phyloP scores from a whole-genome alignment of 2,888 invertebrate genomes.

The Rutpela maculata region DNA sequence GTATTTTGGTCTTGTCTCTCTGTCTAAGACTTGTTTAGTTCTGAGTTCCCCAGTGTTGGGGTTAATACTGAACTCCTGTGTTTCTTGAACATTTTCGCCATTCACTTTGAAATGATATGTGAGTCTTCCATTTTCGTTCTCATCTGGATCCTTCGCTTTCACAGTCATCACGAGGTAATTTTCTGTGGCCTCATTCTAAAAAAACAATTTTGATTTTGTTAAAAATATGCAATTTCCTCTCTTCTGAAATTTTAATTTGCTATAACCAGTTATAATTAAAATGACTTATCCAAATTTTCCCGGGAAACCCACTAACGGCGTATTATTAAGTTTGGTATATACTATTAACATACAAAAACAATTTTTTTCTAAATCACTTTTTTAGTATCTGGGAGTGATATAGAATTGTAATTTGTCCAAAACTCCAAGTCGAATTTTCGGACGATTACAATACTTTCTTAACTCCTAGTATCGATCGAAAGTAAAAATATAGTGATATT shows the following conservation, averaged over 20 bases:
- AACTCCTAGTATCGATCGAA: too few relatives aligned
- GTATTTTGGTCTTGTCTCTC: slow-evolving; percentile 83
- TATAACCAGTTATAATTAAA: not conserved
- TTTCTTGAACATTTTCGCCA: slow-evolving; percentile 82
- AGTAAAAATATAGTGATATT: too few relatives aligned
- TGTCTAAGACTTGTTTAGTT: slow-evolving; percentile 86
- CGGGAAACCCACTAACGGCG: too few relatives aligned
- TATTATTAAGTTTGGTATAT: too few relatives aligned
- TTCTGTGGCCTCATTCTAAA: slow-evolving; percentile 83
- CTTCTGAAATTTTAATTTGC: not conserved
- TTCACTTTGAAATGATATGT: slow-evolving; percentile 89
- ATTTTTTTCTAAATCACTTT: too few relatives aligned
- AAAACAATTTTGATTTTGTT: slow-evolving; percentile 43
- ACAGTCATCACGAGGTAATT: slow-evolving; percentile 88
- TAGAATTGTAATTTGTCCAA: too few relatives aligned
- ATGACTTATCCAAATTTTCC: too few relatives aligned
- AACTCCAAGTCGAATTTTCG: too few relatives aligned
- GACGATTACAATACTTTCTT: too few relatives aligned
- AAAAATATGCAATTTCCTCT: slow-evolving; percentile 19
- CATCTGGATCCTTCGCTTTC: slow-evolving; percentile 87
- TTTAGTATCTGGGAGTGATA: too few relatives aligned
- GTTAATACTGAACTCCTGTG: slow-evolving; percentile 88
- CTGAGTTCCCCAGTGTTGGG: slow-evolving; percentile 86
- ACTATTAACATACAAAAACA: too few relatives aligned
- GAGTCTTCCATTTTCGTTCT: slow-evolving; percentile 88